Evolutionary conservation across 1,140 invertebrate species (phyloP), one percentile per base, ranked within the genome.

Genomic region (Trichonephila clavipes): DNA sequence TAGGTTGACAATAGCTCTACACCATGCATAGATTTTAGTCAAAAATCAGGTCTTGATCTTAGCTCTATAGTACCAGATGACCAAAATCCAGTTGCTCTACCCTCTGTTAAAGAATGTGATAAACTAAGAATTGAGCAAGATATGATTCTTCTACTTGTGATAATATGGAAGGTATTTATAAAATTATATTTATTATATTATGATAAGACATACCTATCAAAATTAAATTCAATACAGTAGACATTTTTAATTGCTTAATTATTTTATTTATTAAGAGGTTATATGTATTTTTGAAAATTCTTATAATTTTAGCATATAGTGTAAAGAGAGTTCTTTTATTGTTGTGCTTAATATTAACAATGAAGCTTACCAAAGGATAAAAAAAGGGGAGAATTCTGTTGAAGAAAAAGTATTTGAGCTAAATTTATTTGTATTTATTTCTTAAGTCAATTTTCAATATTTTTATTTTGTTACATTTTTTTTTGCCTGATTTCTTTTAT

Each of bases 1-100:
- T 51, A 94, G 94, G 87, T 94, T 82, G 94, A 94, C 77, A 90
- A 88, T 51, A 92, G 91, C 88, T 93, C 92, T 21, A 82, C 92
- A 8, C 94, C 94, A 58, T 94, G 94, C 72, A 58, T 83, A 58
- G 94, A 94, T 88, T 94, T 94, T 51, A 88, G 88, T 61, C 87
- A 91, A 44, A 91, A 91, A 21, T 93, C 94, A 16, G 69, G 66
- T 24, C 66, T 93, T 21, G 69, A 93, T 51, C 69, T 93, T 40
- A 59, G 59, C 21, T 34, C 86, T 19, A 62, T 93, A 51, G 18
- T 93, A 21, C 51, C 85, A 24, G 21, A 64, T 88, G 85, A 88
- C 24, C 61, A 87, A 40, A 62, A 87, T 59, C 14, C 81, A 6
- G 34, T 34, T 2, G 21, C 14, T 88, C 16, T 44, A 59, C 85